Percentiles rank a stretch among this genome's conserved stretches.
Conservation (phyloP, 2,113 vertebrate genomes). For the Odocoileus virginianus region DNA sequence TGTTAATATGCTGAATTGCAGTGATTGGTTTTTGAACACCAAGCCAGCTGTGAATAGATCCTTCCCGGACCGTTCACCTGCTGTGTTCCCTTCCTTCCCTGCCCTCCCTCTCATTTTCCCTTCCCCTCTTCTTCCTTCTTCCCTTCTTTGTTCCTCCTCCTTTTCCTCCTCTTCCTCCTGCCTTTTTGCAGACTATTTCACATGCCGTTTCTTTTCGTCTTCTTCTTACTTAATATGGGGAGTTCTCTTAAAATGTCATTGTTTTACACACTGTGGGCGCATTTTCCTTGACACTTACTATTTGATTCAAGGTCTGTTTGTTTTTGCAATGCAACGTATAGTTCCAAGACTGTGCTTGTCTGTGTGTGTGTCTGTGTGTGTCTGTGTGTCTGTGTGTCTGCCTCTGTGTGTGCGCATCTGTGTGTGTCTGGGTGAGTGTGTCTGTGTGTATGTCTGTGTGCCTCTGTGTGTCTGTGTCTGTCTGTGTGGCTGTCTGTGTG, state of each 20-base stretch:
- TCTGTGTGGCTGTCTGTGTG: accelerated
- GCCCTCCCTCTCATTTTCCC: neutral
- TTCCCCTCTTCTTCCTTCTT: neutral
- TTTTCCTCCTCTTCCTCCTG: neutral
- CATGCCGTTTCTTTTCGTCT: neutral
- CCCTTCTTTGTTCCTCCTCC: neutral
- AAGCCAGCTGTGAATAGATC: neutral
- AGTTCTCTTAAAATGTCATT: neutral
- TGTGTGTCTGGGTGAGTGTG: accelerated
- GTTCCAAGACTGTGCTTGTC: neutral
- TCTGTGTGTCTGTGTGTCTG: accelerated
- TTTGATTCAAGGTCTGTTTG: neutral
- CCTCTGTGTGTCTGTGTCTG: neutral
- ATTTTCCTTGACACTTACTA: neutral
- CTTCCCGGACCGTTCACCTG: neutral
- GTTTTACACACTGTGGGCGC: neutral
- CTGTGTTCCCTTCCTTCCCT: neutral
- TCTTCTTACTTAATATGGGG: neutral
- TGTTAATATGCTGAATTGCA: neutral
- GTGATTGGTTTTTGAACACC: neutral
- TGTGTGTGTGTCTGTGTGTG: neutral
- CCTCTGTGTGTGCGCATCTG: no score
- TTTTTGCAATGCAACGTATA: neutral
- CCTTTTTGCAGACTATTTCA: neutral
- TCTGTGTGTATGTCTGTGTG: no score